Evolutionary conservation across 1,140 invertebrate genomes (phyloP).

Genomic region (Pseudomyrmex dendroicus): DNA sequence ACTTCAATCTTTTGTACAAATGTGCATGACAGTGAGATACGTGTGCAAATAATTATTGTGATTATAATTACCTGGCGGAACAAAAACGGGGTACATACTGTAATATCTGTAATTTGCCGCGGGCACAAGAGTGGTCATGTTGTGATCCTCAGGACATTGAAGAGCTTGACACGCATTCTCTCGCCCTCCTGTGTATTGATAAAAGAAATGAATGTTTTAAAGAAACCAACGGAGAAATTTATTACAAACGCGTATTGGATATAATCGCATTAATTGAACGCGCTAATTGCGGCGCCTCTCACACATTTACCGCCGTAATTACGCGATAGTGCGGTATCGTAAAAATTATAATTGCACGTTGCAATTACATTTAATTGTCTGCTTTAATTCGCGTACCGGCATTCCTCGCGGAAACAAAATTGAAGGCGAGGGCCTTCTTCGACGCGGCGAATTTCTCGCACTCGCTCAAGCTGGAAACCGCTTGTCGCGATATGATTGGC

Average conservation of each 20-base stretch:
- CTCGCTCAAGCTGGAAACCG: conserved; percentile 78
- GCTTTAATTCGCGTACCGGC: conserved; percentile 61
- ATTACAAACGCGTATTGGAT: conserved; percentile 3
- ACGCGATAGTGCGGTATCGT: background rate
- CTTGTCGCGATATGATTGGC: conserved; percentile 73
- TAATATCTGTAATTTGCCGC: conserved; percentile 87
- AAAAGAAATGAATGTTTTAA: background rate
- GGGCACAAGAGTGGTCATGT: conserved; percentile 83
- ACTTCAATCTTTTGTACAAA: background rate
- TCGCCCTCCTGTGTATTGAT: background rate
- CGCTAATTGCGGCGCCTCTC: background rate
- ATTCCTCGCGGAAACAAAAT: conserved; percentile 84
- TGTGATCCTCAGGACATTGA: conserved; percentile 87
- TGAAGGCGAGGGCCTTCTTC: conserved; percentile 88
- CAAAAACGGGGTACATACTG: conserved; percentile 81
- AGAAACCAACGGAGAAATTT: conserved; percentile 13
- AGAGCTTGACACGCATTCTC: conserved; percentile 75
- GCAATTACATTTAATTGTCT: conserved; percentile 28
- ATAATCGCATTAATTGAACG: background rate
- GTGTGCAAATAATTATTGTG: background rate
- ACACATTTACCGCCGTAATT: background rate
- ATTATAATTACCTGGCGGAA: conserved; percentile 63
- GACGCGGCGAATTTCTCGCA: conserved; percentile 86
- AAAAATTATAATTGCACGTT: conserved; percentile 40
- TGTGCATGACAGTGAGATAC: background rate